phyloP scores from a whole-genome alignment of 2,113 vertebrate genomes.

The human (Homo sapiens) region DNA sequence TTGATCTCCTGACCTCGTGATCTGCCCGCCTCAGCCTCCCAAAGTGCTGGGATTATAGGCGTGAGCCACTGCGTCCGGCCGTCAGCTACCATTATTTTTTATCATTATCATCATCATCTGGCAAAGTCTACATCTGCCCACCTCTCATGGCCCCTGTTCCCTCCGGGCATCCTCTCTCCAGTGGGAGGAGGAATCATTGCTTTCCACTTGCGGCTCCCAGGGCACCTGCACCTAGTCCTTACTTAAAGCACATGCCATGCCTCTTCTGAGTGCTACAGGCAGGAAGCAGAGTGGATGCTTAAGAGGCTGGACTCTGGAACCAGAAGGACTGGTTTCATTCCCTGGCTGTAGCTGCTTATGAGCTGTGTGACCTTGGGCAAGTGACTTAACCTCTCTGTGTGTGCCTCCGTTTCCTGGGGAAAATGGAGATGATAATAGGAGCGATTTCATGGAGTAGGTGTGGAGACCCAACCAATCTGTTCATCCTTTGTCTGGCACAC shows the following conservation, averaged over 20 bases:
- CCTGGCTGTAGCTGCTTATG: background rate
- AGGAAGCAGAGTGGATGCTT: background rate
- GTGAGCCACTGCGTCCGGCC: too few relatives aligned
- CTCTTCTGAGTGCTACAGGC: background rate
- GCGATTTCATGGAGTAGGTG: background rate
- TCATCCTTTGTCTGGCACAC: accelerated
- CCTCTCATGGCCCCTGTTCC: background rate
- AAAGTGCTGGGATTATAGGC: too few relatives aligned
- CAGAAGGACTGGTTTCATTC: background rate
- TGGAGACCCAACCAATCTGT: background rate
- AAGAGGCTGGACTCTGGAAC: background rate
- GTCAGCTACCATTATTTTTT: background rate
- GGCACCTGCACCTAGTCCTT: background rate
- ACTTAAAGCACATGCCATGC: too few relatives aligned
- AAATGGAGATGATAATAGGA: background rate
- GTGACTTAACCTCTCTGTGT: background rate
- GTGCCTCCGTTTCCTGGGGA: background rate
- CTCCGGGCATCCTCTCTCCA: background rate
- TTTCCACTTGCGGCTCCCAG: background rate
- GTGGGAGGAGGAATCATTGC: too few relatives aligned
- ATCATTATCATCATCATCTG: background rate
- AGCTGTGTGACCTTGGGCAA: background rate
- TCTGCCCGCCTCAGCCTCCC: too few relatives aligned
- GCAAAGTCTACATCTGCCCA: background rate
- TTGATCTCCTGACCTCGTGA: too few relatives aligned